Evolutionary conservation across 2,113 vertebrate species (phyloP), one percentile per base, ranked within the genome.

Genomic region (Channa maculata): DNA sequence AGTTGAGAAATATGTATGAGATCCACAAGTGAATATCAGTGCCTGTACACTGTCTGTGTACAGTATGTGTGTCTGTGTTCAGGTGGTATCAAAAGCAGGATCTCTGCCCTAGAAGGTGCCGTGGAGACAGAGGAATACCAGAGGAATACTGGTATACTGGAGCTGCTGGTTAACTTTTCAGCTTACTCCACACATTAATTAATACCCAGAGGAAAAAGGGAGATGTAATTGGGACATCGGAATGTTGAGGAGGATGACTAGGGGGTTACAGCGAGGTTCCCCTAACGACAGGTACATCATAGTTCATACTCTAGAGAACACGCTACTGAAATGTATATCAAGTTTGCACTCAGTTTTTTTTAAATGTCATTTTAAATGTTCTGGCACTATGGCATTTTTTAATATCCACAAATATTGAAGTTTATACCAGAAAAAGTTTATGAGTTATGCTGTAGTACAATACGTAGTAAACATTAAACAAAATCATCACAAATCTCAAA

Each of bases 201-300:
- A 93, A 83, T 55, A 91, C 93, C 88, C 89, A 89, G 71, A 90
- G 88, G 89, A 91, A 59, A 76, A 68, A 51, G 36, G 15, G 71
- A 75, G 48, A 76, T 74, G 51, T 71, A 78, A 64, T 8, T 79
- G 85, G 85, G 54, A 68, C 75, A 75, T 52, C 65, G 46, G 49
- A 52, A 45, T 43, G 33, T 45, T 58, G 55, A 75, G 73, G 58
- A 75, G 33, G 64, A 77, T 77, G 67, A 79, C 65, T 55, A 72
- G 65, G 62, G 62, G 59, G 65, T 83, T 81, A 67, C 37, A 74
- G 15, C 15, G 5, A 51, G 66, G 59, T 84, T 85, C 65, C 84
- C 82, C 85, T 74, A 45, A 81, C 65, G 72, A 75, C 58, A 77
- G 82, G 49, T 68, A 52, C 10, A 43, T 44, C 14, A 51, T 4